Conservation (phyloP, 2,888 invertebrate genomes). For the Strigamia maritima region DNA sequence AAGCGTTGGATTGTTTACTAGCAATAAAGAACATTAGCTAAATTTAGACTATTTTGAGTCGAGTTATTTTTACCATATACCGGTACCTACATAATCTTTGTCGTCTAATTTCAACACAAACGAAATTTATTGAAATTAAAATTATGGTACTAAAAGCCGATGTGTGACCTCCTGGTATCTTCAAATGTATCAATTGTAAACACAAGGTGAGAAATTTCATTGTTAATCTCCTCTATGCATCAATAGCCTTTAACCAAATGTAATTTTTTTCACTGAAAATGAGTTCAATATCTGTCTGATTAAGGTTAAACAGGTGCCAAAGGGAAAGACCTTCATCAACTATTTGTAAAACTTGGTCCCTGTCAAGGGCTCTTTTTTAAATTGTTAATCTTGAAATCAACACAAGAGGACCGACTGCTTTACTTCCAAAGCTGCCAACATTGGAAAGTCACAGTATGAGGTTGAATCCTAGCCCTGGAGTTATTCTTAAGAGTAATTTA, state of each 20-base stretch:
- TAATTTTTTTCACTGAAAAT: neutral
- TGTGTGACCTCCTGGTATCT: neutral
- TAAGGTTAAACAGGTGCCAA: neutral
- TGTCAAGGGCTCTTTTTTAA: neutral
- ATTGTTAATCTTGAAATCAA: neutral
- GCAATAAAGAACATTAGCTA: too few relatives aligned
- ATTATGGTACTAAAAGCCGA: too few relatives aligned
- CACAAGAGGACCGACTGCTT: neutral
- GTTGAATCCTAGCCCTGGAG: slow-evolving; percentile 4
- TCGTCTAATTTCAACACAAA: too few relatives aligned
- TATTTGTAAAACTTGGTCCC: too few relatives aligned
- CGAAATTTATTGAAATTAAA: too few relatives aligned
- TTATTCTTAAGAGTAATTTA: slow-evolving; percentile 4
- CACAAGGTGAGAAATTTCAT: neutral
- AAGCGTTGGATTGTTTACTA: too few relatives aligned
- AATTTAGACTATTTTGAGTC: too few relatives aligned
- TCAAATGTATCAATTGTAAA: neutral
- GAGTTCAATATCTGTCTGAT: neutral
- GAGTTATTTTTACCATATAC: too few relatives aligned
- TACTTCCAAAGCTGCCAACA: neutral
- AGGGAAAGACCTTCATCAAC: neutral
- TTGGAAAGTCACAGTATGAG: neutral
- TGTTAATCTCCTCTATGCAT: neutral
- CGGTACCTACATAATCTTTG: too few relatives aligned
- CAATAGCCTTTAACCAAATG: neutral